A percentile compares a stretch with the other conserved stretches of the same genome.
Evolutionary conservation across 2,888 invertebrate genomes (phyloP).

Genomic region (Allacma fusca): DNA sequence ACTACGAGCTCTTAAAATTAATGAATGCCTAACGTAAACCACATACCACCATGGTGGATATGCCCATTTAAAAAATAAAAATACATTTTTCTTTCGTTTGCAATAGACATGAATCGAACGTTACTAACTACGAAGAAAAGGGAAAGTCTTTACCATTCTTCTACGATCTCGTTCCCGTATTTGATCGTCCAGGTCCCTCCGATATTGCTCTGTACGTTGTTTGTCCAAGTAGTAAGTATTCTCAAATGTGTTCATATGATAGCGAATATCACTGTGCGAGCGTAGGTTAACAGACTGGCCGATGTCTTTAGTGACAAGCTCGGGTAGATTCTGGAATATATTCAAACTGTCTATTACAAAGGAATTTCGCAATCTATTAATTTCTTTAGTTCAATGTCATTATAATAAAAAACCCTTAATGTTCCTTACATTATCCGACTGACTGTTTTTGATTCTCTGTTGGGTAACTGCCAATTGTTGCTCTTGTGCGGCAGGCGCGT

Average conservation of each 20-base stretch:
- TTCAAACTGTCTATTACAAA: not conserved
- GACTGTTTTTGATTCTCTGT: slow-evolving; percentile 23
- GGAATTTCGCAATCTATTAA: too few species aligned
- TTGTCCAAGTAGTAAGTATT: slow-evolving; percentile 37
- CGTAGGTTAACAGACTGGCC: slow-evolving; percentile 39
- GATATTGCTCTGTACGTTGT: slow-evolving; percentile 32
- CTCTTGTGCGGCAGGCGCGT: not conserved
- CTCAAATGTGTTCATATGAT: slow-evolving; percentile 40
- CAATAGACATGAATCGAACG: too few species aligned
- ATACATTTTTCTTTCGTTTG: too few species aligned
- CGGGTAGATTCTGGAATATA: slow-evolving; percentile 36
- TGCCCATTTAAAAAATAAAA: too few species aligned
- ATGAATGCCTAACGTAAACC: too few species aligned
- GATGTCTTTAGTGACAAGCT: slow-evolving; percentile 30
- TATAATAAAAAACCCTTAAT: too few species aligned
- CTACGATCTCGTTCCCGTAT: slow-evolving; percentile 34
- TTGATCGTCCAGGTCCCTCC: slow-evolving; percentile 42
- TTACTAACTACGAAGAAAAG: too few species aligned
- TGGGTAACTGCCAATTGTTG: slow-evolving; percentile 19
- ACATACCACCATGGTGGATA: too few species aligned
- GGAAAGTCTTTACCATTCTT: slow-evolving; percentile 24
- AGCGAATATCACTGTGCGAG: slow-evolving; percentile 43
- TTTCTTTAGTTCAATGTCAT: too few species aligned
- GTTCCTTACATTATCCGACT: slow-evolving; percentile 35
- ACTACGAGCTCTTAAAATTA: too few species aligned